Evolutionary conservation across 1,140 invertebrate species (phyloP).

Genomic region (Papilio glaucus): DNA sequence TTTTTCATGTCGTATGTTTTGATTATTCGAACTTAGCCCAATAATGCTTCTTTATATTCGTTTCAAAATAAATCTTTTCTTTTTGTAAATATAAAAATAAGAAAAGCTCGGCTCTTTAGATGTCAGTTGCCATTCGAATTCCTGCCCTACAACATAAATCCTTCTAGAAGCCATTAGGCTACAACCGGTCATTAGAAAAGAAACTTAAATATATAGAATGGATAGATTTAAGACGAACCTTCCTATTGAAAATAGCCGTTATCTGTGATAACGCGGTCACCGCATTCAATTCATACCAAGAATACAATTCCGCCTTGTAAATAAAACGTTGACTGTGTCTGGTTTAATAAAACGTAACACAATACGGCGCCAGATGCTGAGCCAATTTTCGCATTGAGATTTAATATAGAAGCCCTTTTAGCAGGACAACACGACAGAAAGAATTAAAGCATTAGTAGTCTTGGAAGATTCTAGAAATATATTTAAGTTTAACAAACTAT

Average conservation of each 20-base stretch:
- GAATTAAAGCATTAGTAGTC: background rate
- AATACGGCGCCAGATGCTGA: conserved; percentile 11
- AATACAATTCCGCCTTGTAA: background rate
- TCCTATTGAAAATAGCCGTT: background rate
- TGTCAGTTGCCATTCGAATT: background rate
- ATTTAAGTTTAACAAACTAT: too few relatives aligned
- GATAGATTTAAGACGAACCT: background rate
- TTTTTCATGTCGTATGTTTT: too few relatives aligned
- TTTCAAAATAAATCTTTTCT: background rate
- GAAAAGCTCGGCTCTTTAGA: background rate
- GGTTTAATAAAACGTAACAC: background rate
- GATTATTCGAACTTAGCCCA: too few relatives aligned
- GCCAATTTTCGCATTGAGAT: background rate
- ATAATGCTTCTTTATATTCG: too few relatives aligned
- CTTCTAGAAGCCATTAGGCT: background rate
- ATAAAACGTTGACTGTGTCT: background rate
- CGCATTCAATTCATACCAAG: background rate
- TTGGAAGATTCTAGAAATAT: too few relatives aligned
- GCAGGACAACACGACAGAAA: background rate
- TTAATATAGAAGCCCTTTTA: background rate
- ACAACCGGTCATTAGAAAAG: background rate
- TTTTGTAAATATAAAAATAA: background rate
- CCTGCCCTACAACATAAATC: background rate
- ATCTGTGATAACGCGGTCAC: background rate
- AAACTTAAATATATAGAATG: background rate